Percentiles rank a stretch among this genome's conserved stretches.
Evolutionary conservation across 2,888 invertebrate species (phyloP).

Genomic region (Emmelina monodactyla): DNA sequence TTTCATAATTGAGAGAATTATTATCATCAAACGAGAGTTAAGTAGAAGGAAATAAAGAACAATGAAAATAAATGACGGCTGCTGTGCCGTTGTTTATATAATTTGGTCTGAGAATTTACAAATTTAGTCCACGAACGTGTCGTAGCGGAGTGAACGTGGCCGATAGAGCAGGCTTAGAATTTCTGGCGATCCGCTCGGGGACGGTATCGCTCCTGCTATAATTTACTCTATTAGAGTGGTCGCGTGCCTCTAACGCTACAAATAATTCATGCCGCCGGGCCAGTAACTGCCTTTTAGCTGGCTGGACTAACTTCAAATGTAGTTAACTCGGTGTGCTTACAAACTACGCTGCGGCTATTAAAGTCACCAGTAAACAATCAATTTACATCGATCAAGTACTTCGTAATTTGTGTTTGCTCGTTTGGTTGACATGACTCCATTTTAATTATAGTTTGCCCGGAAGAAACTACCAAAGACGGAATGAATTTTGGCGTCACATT

Average conservation of each 20-base stretch:
- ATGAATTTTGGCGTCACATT: background rate
- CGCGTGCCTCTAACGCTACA: constrained; percentile 36
- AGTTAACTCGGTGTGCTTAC: constrained; percentile 40
- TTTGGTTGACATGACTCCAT: background rate
- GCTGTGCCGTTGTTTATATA: too few species aligned
- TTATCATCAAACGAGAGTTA: too few species aligned
- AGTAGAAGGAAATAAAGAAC: too few species aligned
- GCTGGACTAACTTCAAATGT: constrained; percentile 50
- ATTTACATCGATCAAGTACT: constrained; percentile 20
- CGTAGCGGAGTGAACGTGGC: too few species aligned
- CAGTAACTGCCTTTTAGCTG: constrained; percentile 60
- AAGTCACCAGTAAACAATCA: constrained; percentile 38
- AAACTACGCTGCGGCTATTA: constrained; percentile 44
- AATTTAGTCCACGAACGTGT: too few species aligned
- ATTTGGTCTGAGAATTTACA: too few species aligned
- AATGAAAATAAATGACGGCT: too few species aligned
- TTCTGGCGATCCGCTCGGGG: background rate
- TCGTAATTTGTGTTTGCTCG: background rate
- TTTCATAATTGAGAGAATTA: too few species aligned
- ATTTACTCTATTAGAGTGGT: constrained; percentile 36
- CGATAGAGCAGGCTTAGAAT: background rate
- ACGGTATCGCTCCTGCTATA: constrained; percentile 32
- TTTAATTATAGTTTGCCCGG: too few species aligned
- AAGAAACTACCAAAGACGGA: too few species aligned
- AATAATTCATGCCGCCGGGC: constrained; percentile 58